These are phyloP conservation scores for Endomychus coccineus DNA, from an alignment of 2,888 invertebrate species.

Conservation along the genomic window DNA sequence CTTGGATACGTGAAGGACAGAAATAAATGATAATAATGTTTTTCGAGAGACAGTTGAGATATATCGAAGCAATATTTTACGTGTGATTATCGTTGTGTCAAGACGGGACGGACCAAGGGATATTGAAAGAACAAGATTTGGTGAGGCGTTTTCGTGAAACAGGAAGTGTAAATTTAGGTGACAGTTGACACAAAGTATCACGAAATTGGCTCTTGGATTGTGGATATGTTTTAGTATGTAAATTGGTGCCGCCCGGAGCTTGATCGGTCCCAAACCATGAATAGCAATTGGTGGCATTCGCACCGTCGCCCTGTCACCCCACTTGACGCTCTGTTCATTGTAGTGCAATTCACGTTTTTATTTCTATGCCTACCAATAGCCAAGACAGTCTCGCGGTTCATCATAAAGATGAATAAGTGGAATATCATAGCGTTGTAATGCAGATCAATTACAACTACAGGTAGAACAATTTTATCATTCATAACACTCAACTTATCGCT, in stretches of 20 bases:
- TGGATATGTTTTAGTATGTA: conserved; percentile 43
- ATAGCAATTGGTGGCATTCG: conserved; percentile 39
- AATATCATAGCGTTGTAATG: too few relatives aligned
- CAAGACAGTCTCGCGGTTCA: too few relatives aligned
- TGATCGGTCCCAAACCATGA: conserved; percentile 44
- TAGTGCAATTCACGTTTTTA: conserved; percentile 9
- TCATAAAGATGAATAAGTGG: too few relatives aligned
- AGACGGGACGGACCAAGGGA: conserved; percentile 4
- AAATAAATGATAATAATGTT: too few relatives aligned
- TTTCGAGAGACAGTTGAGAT: too few relatives aligned
- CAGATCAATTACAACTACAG: too few relatives aligned
- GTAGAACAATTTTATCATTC: too few relatives aligned
- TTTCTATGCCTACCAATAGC: conserved; percentile 4
- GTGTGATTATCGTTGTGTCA: conserved; percentile 1
- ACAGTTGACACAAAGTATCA: conserved; percentile 25
- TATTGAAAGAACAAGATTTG: conserved; percentile 14
- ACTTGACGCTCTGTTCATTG: conserved; percentile 3
- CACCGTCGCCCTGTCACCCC: conserved; percentile 5
- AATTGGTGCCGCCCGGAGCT: conserved; percentile 41
- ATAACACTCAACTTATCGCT: too few relatives aligned
- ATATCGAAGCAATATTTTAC: too few relatives aligned
- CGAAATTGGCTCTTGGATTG: conserved; percentile 36
- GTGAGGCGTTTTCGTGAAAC: conserved; percentile 12
- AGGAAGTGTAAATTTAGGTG: conserved; percentile 15
- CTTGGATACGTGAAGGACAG: too few relatives aligned